phyloP scores from a whole-genome alignment of 2,797 vertebrate species.

The Protosalanx chinensis region DNA sequence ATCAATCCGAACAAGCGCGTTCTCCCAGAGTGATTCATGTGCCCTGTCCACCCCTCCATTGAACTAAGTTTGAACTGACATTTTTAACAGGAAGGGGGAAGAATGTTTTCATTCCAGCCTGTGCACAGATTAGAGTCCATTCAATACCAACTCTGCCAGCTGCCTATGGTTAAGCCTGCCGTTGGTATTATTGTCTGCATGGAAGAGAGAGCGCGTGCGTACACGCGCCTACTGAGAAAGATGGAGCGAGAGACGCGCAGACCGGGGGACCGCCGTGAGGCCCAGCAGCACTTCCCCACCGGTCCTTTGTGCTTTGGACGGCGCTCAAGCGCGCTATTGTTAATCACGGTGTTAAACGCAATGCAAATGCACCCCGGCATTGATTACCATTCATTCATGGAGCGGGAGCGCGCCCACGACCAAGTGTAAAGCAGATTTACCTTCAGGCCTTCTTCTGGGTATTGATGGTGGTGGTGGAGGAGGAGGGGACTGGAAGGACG shows the following conservation, averaged over 20 bases:
- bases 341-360: conserved; percentile 65
- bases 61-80: too few relatives aligned
- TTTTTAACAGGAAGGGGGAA: too few relatives aligned
- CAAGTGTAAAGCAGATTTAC: conserved; percentile 21
- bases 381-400: conserved; percentile 70
- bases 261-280: conserved; percentile 47
- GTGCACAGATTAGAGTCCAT: too few relatives aligned
- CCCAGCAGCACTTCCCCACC: conserved; percentile 23
- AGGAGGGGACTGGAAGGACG: neutral
- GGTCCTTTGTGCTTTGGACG: conserved; percentile 55
- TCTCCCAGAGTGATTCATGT: too few relatives aligned
- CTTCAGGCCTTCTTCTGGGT: conserved; percentile 54
- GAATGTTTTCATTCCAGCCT: too few relatives aligned
- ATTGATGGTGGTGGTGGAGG: neutral
- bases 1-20: too few relatives aligned
- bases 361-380: conserved; percentile 56
- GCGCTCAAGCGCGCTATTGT: conserved; percentile 69
- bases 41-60: too few relatives aligned
- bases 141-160: too few relatives aligned
- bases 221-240: neutral
- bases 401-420: conserved; percentile 50
- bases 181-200: conserved; percentile 28
- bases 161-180: neutral
- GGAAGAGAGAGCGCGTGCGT: conserved; percentile 27
- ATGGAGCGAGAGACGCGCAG: conserved; percentile 5